A percentile compares a stretch with the other conserved stretches of the same genome.
Evolutionary conservation across 2,797 vertebrate genomes (phyloP).

Genomic region (Gephyroberyx darwinii): DNA sequence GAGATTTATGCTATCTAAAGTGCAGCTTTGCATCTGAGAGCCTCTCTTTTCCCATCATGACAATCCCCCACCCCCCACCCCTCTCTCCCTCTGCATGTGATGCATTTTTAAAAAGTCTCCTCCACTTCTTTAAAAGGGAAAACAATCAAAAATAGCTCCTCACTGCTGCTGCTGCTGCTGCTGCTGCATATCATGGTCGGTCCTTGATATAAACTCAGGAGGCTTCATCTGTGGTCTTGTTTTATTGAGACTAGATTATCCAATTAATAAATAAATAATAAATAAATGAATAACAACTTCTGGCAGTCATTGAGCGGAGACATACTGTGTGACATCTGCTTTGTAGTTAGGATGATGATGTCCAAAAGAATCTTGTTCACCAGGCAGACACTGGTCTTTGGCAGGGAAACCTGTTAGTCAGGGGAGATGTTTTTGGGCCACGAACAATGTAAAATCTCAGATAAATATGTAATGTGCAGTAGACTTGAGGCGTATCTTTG

Average conservation of each 20-base stretch:
- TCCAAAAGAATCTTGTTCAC: conserved; percentile 80
- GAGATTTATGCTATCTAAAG: conserved; percentile 34
- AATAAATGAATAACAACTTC: conserved; percentile 68
- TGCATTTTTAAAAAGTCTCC: conserved; percentile 65
- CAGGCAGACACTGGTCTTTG: conserved; percentile 80
- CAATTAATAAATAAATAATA: conserved; percentile 76
- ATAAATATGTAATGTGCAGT: conserved; percentile 76
- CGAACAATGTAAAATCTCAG: conserved; percentile 76
- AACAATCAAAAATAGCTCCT: conserved; percentile 62
- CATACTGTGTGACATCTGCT: conserved; percentile 83
- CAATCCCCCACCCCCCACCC: conserved; percentile 9
- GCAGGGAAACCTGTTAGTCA: conserved; percentile 77
- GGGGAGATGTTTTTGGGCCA: conserved; percentile 79
- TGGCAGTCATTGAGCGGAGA: conserved; percentile 73
- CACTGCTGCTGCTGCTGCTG: conserved; percentile 34
- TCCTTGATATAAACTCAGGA: conserved; percentile 57
- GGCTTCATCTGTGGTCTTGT: conserved; percentile 24
- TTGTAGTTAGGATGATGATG: conserved; percentile 75
- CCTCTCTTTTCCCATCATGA: conserved; percentile 31
- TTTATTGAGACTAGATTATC: conserved; percentile 56
- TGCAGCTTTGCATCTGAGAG: conserved; percentile 37
- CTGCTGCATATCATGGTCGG: conserved; percentile 26
- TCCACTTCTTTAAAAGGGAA: conserved; percentile 42
- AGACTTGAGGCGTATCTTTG: conserved; percentile 68
- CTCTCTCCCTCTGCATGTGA: conserved; percentile 40